A percentile compares a stretch with the other conserved stretches of the same genome.
Evolutionary conservation across 2,113 vertebrate species (phyloP).

Genomic region (Mugil cephalus): DNA sequence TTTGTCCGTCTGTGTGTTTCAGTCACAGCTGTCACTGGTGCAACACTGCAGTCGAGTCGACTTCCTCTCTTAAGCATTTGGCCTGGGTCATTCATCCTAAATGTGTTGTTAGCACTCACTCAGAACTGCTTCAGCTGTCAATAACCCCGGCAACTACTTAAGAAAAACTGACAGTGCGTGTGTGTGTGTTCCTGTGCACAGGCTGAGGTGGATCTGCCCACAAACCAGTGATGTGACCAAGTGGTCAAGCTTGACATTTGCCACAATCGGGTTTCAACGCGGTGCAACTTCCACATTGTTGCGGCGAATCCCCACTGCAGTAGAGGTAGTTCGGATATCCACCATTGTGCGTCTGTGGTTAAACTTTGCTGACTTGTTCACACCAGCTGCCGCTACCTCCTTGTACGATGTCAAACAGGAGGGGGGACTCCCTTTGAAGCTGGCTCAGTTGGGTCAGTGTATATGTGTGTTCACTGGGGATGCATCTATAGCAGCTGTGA

Average conservation of each 20-base stretch:
- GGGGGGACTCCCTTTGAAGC: slow-evolving; percentile 39
- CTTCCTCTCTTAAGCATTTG: slow-evolving; percentile 78
- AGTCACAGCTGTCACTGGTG: slow-evolving; percentile 72
- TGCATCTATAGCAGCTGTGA: slow-evolving; percentile 57
- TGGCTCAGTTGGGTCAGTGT: slow-evolving; percentile 2
- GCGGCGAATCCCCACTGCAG: slow-evolving; percentile 43
- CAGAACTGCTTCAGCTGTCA: slow-evolving; percentile 77
- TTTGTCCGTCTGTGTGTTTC: slow-evolving; percentile 32
- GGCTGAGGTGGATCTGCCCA: slow-evolving; percentile 17
- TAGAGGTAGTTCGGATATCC: slow-evolving; percentile 30
- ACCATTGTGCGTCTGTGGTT: slow-evolving; percentile 36
- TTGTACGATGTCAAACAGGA: slow-evolving; percentile 20
- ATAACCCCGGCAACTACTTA: slow-evolving; percentile 46
- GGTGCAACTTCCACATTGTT: slow-evolving; percentile 46
- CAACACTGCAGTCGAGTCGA: slow-evolving; percentile 65
- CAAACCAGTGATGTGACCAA: slow-evolving; percentile 14
- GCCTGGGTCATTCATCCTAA: slow-evolving; percentile 66
- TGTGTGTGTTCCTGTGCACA: not conserved
- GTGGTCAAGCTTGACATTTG: slow-evolving; percentile 36
- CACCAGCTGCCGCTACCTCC: slow-evolving; percentile 56
- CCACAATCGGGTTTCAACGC: slow-evolving; percentile 34
- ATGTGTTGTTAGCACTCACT: slow-evolving; percentile 78
- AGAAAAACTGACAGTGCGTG: slow-evolving; percentile 23
- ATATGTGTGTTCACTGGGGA: slow-evolving; percentile 21
- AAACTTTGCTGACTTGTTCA: slow-evolving; percentile 12